Base-by-base conservation (phyloP, 2,888 invertebrate genomes). In the Aplocera efformata region DNA sequence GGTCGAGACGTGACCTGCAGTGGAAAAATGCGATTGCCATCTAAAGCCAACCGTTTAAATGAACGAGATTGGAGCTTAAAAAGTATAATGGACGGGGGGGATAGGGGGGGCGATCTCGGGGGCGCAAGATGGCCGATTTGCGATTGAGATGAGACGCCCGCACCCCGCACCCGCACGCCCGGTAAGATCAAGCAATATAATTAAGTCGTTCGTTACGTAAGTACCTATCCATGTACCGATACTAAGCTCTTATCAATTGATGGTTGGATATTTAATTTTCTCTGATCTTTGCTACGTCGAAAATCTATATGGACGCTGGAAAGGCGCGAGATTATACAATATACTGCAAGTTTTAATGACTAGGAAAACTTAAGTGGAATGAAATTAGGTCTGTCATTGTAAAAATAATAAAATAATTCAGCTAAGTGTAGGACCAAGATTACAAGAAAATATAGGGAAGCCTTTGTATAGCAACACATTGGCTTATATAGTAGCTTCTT, bases 41-140 rank as follows among this genome's bases (percentile, higher is more conserved):
- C 90, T 90, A 91, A 91, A 91, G 91, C 91, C 91, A 91, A 90
- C 90, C 91, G 90, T 91, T 90, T 90, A 91, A 89, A 91, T 90
- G 91, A 90, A 89, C 89, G 90, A 91, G 91, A 91, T 91, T 91
- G 91, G 91, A 84, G 91, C 91, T 91, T 91, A 91, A 91, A 91
- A 91, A 91, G 91, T 91, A 91, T 91, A 91, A 91, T 91, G 90
- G 90, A 88, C 88, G 80, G 72, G 75, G 78, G 79, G 76, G 72
- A 68, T 67, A 63, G 71, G 86, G 83, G 85, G 77, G 82, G 84
- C 77, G 77, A 83, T 84, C 80, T 66, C 60, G 76, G 76, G 80
- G 80, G 79, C 72, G 67, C 88, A 88, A 88, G 86, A 88, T 89
- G 88, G 89, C 88, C 85, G 88, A 88, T 85, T 83, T 82, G 84